phyloP scores from a whole-genome alignment of 2,113 vertebrate species.

The Cynoglossus semilaevis region DNA sequence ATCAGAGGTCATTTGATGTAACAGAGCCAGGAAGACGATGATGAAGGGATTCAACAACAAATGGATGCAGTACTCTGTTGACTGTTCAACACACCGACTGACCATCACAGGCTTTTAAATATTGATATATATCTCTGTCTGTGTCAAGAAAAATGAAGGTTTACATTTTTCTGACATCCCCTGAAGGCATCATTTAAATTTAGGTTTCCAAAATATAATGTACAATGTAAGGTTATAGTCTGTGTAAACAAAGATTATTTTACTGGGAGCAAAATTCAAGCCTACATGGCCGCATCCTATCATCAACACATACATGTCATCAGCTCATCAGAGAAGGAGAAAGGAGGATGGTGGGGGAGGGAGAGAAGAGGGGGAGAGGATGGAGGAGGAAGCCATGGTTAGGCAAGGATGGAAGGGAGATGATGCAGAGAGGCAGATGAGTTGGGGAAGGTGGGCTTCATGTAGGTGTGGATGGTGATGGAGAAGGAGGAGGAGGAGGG shows the following conservation, averaged over 20 bases:
- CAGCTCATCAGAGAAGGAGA: constrained; percentile 33
- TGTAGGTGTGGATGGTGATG: not conserved
- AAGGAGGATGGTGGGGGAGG: constrained; percentile 10
- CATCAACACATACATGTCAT: constrained; percentile 48
- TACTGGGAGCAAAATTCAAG: constrained; percentile 9
- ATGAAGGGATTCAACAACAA: not conserved
- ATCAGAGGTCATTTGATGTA: constrained; percentile 42
- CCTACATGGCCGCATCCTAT: constrained; percentile 25
- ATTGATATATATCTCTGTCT: too few relatives aligned
- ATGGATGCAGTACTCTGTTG: not conserved
- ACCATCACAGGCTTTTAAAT: too few relatives aligned
- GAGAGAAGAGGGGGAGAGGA: constrained; percentile 44
- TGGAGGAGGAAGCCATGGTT: constrained; percentile 66
- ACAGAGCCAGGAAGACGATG: constrained; percentile 17
- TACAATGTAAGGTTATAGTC: too few relatives aligned
- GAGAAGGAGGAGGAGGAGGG: not conserved
- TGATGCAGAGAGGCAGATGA: constrained; percentile 26
- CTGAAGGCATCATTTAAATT: too few relatives aligned
- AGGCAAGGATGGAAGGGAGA: constrained; percentile 39
- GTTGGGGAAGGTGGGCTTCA: constrained; percentile 16
- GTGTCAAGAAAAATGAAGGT: too few relatives aligned
- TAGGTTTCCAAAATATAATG: too few relatives aligned
- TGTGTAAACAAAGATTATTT: not conserved
- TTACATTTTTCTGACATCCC: too few relatives aligned
- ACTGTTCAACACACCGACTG: too few relatives aligned